These are phyloP conservation scores for Drosophila lacertosa DNA, from an alignment of 1,140 invertebrate species.

Conservation along the genomic window DNA sequence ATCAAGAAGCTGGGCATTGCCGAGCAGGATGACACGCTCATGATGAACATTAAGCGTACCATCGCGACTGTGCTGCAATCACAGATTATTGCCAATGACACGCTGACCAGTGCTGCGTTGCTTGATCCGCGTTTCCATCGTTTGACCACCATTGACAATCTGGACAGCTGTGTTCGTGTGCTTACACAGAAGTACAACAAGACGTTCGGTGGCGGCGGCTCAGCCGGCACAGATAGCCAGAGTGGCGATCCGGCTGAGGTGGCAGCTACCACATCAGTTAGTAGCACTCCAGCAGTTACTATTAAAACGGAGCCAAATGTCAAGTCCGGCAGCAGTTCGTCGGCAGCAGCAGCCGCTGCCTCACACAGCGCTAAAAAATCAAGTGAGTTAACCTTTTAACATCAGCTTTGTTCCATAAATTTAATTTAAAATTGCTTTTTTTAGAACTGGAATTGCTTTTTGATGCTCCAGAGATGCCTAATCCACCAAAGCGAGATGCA, in stretches of 20 bases:
- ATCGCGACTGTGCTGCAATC: slow-evolving; percentile 65
- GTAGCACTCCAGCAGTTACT: slow-evolving; percentile 39
- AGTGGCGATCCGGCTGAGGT: slow-evolving; percentile 47
- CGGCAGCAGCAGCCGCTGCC: background rate
- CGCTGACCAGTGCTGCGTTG: slow-evolving; percentile 72
- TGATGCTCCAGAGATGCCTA: slow-evolving; percentile 66
- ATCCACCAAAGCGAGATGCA: slow-evolving; percentile 43
- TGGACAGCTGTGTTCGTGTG: slow-evolving; percentile 61
- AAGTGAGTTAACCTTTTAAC: slow-evolving; percentile 48
- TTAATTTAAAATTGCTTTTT: slow-evolving; percentile 14
- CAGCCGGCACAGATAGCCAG: slow-evolving; percentile 22
- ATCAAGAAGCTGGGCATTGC: slow-evolving; percentile 72
- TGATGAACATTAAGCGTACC: slow-evolving; percentile 68
- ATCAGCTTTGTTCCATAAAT: background rate
- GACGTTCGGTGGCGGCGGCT: slow-evolving; percentile 37
- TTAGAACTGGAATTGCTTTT: slow-evolving; percentile 78
- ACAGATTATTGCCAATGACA: slow-evolving; percentile 66
- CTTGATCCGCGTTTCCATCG: slow-evolving; percentile 80
- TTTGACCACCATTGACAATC: slow-evolving; percentile 71
- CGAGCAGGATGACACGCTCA: slow-evolving; percentile 69
- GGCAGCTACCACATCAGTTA: slow-evolving; percentile 40
- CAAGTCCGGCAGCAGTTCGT: slow-evolving; percentile 13
- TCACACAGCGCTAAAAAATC: slow-evolving; percentile 53
- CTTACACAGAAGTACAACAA: slow-evolving; percentile 71
- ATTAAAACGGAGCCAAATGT: slow-evolving; percentile 65